Evolutionary conservation across 2,113 vertebrate genomes (phyloP).

Genomic region (Ammospiza nelsoni): DNA sequence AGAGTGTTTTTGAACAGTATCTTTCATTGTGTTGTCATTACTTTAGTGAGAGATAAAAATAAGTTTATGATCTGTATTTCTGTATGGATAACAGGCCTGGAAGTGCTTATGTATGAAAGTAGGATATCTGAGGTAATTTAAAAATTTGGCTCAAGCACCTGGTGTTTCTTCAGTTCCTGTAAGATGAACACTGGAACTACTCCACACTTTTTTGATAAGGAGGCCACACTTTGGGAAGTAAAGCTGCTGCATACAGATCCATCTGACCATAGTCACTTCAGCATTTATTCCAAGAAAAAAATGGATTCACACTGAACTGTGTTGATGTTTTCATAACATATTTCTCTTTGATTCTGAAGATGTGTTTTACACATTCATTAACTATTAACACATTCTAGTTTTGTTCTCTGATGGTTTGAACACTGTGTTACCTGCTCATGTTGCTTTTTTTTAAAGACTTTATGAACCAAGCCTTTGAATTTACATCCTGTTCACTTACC

Average conservation of each 20-base stretch:
- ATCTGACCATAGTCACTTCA: neutral
- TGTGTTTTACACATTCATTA: neutral
- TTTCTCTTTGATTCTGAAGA: neutral
- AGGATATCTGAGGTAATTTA: neutral
- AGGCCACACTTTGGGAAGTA: neutral
- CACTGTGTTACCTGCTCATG: neutral
- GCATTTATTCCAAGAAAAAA: neutral
- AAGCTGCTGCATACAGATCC: neutral
- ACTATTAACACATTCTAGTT: neutral
- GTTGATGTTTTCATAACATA: neutral
- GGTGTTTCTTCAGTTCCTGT: neutral
- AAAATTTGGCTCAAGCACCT: neutral
- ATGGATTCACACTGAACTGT: neutral
- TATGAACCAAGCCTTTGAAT: neutral
- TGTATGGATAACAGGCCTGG: neutral
- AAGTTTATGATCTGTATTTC: accelerated
- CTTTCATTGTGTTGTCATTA: neutral
- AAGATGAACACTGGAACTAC: neutral
- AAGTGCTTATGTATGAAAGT: neutral
- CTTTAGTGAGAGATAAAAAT: neutral
- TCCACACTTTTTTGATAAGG: neutral
- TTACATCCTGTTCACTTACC: conserved; percentile 26
- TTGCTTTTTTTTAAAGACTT: neutral
- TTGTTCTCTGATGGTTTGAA: neutral
- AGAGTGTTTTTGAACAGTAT: neutral